Conservation (phyloP, 2,113 vertebrate species). For the Cyanoliseus patagonus region DNA sequence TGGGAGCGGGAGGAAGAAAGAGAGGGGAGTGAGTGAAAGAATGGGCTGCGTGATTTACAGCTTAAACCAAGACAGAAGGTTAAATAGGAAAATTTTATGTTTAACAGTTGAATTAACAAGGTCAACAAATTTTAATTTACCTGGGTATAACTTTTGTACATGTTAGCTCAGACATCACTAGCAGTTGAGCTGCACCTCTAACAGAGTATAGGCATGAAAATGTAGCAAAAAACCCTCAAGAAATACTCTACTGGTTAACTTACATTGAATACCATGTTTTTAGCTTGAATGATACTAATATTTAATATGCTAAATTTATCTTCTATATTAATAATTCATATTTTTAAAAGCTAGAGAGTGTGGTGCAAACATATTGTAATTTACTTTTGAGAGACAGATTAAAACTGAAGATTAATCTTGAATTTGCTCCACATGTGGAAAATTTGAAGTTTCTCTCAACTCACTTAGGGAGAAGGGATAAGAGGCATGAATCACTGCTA, state of each 20-base stretch:
- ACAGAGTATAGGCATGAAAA: not conserved
- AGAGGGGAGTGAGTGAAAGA: no score
- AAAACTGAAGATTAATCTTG: not conserved
- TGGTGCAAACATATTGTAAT: not conserved
- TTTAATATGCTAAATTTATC: not conserved
- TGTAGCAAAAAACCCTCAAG: not conserved
- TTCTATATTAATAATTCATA: not conserved
- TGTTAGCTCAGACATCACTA: not conserved
- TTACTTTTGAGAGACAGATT: not conserved
- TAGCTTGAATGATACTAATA: not conserved
- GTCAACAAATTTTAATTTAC: not conserved
- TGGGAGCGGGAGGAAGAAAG: no score
- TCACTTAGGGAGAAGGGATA: not conserved
- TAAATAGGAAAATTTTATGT: not conserved
- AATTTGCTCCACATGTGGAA: not conserved
- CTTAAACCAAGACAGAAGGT: no score
- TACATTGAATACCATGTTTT: not conserved
- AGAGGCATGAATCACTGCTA: not conserved
- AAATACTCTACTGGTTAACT: not conserved
- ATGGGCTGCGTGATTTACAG: no score
- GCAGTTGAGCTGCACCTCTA: not conserved
- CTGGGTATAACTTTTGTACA: not conserved
- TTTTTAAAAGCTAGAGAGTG: not conserved
- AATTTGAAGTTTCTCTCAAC: not conserved
- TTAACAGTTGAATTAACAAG: not conserved